Evolutionary conservation across 2,113 vertebrate genomes (phyloP).

Genomic region (Tachuris rubrigastra): DNA sequence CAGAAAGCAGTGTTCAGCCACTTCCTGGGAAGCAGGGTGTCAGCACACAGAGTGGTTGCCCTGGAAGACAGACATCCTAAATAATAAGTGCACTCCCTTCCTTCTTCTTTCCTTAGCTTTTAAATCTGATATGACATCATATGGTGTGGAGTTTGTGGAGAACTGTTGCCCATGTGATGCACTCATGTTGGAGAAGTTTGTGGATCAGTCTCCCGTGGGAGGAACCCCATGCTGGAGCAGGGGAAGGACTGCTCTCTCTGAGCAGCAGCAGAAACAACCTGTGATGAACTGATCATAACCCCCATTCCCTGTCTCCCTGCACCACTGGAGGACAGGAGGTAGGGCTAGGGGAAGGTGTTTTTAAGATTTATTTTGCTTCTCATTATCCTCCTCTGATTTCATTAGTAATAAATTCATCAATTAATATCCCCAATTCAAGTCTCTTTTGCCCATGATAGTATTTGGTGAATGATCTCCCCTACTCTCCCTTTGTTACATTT

Average conservation of each 20-base stretch:
- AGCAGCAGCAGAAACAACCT: neutral
- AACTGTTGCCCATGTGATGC: neutral
- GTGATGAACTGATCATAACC: neutral
- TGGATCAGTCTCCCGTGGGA: neutral
- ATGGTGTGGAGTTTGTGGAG: neutral
- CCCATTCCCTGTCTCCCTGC: neutral
- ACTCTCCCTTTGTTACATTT: neutral
- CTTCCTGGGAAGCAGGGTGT: neutral
- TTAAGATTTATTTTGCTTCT: neutral
- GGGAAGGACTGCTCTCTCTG: neutral
- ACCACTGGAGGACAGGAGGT: neutral
- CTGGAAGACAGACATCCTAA: neutral
- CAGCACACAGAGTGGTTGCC: neutral
- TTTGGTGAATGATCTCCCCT: neutral
- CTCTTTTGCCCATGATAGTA: neutral
- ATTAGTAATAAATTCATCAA: neutral
- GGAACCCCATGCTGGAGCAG: neutral
- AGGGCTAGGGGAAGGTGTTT: neutral
- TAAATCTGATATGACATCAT: neutral
- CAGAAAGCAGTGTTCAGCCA: neutral
- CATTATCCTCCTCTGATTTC: neutral
- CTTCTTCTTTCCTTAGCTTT: neutral
- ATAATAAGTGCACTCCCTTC: neutral
- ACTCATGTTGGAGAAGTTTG: neutral
- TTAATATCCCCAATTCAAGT: neutral